Percentiles rank a stretch among this genome's conserved stretches.
These are phyloP conservation scores for Chloroceryle amazona DNA, from an alignment of 2,797 vertebrate genomes.

Conservation along the genomic window DNA sequence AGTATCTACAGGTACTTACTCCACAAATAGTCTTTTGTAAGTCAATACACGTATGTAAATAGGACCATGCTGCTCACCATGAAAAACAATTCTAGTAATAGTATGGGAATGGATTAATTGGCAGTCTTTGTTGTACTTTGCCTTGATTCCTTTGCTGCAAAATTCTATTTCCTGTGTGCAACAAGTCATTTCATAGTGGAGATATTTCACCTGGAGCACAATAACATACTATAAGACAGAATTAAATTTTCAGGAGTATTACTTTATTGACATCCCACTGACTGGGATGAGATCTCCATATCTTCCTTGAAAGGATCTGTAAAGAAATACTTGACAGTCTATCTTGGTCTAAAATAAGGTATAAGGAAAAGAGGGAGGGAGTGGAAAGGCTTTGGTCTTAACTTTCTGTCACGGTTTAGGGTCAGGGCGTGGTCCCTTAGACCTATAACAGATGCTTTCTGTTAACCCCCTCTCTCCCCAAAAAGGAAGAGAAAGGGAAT, in stretches of 20 bases:
- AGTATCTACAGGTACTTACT: background rate
- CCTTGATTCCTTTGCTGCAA: background rate
- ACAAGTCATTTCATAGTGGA: background rate
- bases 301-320: background rate
- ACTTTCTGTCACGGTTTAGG: no score
- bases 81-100: background rate
- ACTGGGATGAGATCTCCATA: background rate
- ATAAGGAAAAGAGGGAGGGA: background rate
- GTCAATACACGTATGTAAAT: background rate
- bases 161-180: background rate
- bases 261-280: background rate
- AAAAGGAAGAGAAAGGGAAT: no score
- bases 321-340: background rate
- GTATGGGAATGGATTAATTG: background rate
- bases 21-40: background rate
- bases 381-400: background rate
- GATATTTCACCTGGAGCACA: background rate
- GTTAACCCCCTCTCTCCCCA: no score
- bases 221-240: background rate
- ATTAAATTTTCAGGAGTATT: background rate
- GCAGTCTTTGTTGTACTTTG: background rate
- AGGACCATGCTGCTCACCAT: background rate
- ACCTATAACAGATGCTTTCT: no score
- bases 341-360: background rate
- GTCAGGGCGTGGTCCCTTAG: no score